A percentile compares a stretch with the other conserved stretches of the same genome.
Evolutionary conservation across 2,888 invertebrate genomes (phyloP).

Genomic region (Archaeoteleia sp.): DNA sequence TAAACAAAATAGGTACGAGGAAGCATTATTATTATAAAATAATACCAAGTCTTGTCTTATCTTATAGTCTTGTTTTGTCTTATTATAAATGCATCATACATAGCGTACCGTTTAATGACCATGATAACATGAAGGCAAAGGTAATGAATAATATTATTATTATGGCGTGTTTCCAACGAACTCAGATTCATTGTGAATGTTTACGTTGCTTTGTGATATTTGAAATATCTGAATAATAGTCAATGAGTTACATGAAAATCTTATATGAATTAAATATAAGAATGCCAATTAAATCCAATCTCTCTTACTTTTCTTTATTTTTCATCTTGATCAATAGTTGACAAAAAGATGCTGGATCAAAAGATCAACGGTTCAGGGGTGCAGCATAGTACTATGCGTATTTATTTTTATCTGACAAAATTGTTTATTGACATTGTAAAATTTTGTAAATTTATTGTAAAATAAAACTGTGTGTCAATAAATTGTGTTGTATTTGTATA

Average conservation of each 20-base stretch:
- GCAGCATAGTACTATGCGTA: conserved; percentile 9
- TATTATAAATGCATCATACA: conserved; percentile 33
- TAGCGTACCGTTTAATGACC: conserved; percentile 36
- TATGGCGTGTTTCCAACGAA: conserved; percentile 32
- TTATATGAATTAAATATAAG: no score
- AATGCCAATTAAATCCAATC: no score
- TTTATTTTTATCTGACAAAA: conserved; percentile 27
- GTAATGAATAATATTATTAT: conserved; percentile 48
- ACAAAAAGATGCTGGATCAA: no score
- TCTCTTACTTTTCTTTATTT: no score
- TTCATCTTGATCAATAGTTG: no score
- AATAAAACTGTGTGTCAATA: conserved; percentile 48
- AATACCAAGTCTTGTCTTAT: conserved; percentile 28
- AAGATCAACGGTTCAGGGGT: conserved; percentile 2
- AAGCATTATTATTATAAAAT: conserved; percentile 18
- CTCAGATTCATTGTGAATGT: conserved; percentile 37
- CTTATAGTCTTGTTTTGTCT: conserved; percentile 28
- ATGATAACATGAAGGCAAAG: conserved; percentile 34
- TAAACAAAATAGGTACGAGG: conserved; percentile 10
- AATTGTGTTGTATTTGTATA: conserved; percentile 2
- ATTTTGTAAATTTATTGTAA: conserved; percentile 48
- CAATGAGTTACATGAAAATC: no score
- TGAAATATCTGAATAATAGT: conserved; percentile 39
- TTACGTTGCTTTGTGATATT: conserved; percentile 46
- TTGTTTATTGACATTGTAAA: conserved; percentile 43